Evolutionary conservation across 1,140 invertebrate genomes (phyloP), one percentile per base, ranked within the genome.

Genomic region (Papilio polyxenes): DNA sequence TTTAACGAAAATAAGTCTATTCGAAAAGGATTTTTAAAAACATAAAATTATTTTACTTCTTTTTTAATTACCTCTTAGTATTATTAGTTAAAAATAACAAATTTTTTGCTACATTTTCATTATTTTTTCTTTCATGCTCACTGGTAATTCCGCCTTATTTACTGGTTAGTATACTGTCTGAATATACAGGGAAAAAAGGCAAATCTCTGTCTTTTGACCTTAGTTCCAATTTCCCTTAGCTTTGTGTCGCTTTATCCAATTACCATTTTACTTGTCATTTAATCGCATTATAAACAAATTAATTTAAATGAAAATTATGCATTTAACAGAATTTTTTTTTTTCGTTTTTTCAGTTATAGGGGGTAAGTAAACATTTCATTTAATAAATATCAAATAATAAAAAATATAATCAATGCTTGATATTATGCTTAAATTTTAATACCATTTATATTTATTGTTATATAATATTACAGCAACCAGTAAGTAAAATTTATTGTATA

Each of bases 391-490:
- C 23, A 31, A 31, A 31, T 31, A 31, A 31, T 31, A 31, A 31
- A 31, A 31, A 31, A 31, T 31, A 31, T 31, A 44, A 44, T 44
- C 40, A 44, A 44, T 44, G 40, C 40, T 44, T 44, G 4, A 44
- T 7, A 44, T 44, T 44, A 17, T 13, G 15, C 3, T 17, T 59
- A 9, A 31, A 20, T 20, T 20, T 59, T 9, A n/a, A 7, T 56
- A 3, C 23, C 3, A 53, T 31, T 56, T 20, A 56, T 20, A 31
- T 31, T 31, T 31, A 31, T 11, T 0, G 4, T 31, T 13, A 53
- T 77, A 23, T 10, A 10, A 77, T 6, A 48, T 77, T 77, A 49
- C 40, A 77, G 75, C n/a, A 77, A 49, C 75, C 75, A 77, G 75
- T 77, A 77, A 77, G 75, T 77, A 76, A 11, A 31, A 10, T 9